These are phyloP conservation scores for Cydia pomonella DNA, from an alignment of 1,140 invertebrate genomes.

Conservation along the genomic window DNA sequence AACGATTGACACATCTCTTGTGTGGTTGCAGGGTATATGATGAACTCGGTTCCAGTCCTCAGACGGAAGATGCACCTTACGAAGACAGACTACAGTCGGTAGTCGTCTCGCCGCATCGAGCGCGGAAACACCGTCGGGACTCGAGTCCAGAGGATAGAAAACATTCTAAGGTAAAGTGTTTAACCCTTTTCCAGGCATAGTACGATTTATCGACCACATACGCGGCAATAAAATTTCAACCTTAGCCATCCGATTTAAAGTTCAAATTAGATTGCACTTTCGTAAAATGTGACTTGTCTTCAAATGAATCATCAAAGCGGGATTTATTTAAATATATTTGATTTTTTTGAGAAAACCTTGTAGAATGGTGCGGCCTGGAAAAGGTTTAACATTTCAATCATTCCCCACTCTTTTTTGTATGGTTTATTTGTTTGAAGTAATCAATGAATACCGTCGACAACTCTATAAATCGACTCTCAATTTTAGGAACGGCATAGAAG, in stretches of 20 bases:
- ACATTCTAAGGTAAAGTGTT: constrained; percentile 62
- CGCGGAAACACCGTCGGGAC: constrained; percentile 65
- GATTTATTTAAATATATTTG: too few relatives aligned
- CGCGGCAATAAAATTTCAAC: too few relatives aligned
- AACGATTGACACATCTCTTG: not conserved
- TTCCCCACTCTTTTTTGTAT: not conserved
- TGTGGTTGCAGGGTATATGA: constrained; percentile 65
- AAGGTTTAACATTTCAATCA: not conserved
- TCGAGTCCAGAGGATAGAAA: constrained; percentile 74
- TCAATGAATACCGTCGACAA: not conserved
- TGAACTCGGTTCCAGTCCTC: constrained; percentile 70
- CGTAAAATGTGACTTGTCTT: too few relatives aligned
- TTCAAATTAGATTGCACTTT: too few relatives aligned
- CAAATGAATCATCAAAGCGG: too few relatives aligned
- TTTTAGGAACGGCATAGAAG: constrained; percentile 68
- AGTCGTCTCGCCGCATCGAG: constrained; percentile 70
- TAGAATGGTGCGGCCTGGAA: too few relatives aligned
- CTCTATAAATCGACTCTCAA: not conserved
- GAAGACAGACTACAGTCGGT: constrained; percentile 73
- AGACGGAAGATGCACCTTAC: constrained; percentile 66
- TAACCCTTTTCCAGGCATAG: too few relatives aligned
- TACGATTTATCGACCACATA: too few relatives aligned
- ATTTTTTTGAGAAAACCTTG: too few relatives aligned
- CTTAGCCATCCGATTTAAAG: too few relatives aligned
- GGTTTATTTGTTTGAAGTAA: not conserved